phyloP scores from a whole-genome alignment of 2,888 invertebrate species.

The Cartodere bifasciata region DNA sequence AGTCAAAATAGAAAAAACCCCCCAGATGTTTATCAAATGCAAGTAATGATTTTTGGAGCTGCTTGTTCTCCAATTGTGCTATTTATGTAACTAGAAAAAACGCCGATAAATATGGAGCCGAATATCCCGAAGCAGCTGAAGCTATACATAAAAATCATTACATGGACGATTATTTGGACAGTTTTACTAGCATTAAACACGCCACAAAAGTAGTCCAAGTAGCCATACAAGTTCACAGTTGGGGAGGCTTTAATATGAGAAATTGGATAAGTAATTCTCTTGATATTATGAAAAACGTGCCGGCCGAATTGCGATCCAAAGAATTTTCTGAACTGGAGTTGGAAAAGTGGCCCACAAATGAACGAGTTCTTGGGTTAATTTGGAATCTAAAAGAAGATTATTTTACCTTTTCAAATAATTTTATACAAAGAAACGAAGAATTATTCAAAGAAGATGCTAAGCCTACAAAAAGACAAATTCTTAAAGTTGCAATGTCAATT shows the following conservation, averaged over 20 bases:
- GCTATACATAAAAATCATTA: conserved; percentile 1
- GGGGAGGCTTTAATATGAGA: conserved; percentile 1
- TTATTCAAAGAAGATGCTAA: neutral
- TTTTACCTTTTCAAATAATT: neutral
- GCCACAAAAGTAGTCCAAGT: neutral
- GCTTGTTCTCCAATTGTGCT: neutral
- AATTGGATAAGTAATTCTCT: conserved; percentile 2
- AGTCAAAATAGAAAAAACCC: neutral
- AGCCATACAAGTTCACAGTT: neutral
- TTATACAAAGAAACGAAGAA: neutral
- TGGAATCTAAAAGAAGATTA: conserved; percentile 3
- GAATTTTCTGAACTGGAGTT: neutral
- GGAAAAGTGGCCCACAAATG: neutral
- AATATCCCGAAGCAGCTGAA: conserved; percentile 1
- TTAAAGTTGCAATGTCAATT: conserved; percentile 2
- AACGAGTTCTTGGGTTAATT: neutral
- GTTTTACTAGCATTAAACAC: neutral
- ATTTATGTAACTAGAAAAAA: too few relatives aligned
- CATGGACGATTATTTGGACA: conserved; percentile 5
- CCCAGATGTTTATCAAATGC: neutral
- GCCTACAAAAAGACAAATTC: neutral
- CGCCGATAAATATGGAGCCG: neutral
- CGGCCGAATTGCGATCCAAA: neutral
- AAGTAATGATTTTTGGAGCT: conserved; percentile 1
- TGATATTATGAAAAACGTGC: neutral